Base-by-base conservation (phyloP, 1,140 invertebrate species). In the Euwallacea similis region DNA sequence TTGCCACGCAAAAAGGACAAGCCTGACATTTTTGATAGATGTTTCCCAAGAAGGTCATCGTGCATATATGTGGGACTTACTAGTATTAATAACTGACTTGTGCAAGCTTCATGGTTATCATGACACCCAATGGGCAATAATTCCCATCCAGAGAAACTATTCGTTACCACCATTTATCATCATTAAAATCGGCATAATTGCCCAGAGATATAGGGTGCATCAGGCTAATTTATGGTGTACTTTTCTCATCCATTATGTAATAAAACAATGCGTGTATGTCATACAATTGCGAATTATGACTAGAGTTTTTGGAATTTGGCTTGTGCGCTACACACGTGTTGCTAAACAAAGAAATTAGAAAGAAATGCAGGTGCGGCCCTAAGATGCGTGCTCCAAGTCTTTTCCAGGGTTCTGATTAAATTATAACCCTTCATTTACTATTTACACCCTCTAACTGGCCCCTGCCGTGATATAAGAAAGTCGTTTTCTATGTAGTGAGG, bases 301-400 rank as follows among this genome's bases (percentile, higher is more conserved):
- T 33, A 50, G 46, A 1, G 9, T 13, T 11, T 50, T 50, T 11
- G 46, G 9, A 50, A 50, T 50, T 10, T 10, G 13, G 8, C 15
- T 33, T n/a, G 59, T 50, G 21, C 21, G 21, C 4, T 33, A 33
- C 21, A 33, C 21, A 33, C 21, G 16, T 55, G n/a, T 11, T 47
- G 15, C 56, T 43, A 43, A 44, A 66, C 66, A 68, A 61, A 63
- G 44, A 63, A 60, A 72, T 46, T 69, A 67, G 41, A 58, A 76
- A 73, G 62, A 58, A 71, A 63, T 71, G 47, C 56, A 74, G 75
- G 78, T 76, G 78, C 61, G 77, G 78, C 71, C 62, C 44, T 33
- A 72, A 81, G 79, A 81, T 78, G 79, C 79, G 79, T 81, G 79
- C 73, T 78, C 60, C 44, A 77, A 70, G 73, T 71, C 76, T 78